Evolutionary conservation across 2,888 invertebrate species (phyloP), one percentile per base, ranked within the genome.

Genomic region (Chaetogeoica ovagalla): DNA sequence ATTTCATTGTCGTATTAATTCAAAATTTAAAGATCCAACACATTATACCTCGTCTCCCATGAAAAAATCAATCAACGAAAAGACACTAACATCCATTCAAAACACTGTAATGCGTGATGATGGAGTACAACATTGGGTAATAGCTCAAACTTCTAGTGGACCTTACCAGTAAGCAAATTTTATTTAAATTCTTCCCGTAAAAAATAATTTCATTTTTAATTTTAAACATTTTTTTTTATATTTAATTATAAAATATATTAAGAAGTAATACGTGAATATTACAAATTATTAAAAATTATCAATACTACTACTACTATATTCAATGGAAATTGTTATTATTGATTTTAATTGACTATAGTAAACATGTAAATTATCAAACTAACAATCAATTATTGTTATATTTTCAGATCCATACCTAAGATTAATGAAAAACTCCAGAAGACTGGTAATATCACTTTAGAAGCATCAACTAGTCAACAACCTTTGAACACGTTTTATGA

Each of bases 151-250:
- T 23, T n/a, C 63, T 2, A 21, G 65, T 55, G 71, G 71, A 43
- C 43, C 19, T 39, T 63, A n/a, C 3, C 79, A 79, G 79, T 79
- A 65, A 79, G 79, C 70, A 7, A 39, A 1, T n/a, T 21, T 70
- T n/a, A 39, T 15, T 71, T 21, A 43, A 39, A 39, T 70, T 5
- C 17, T 70, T 5, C 17, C 23, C 9, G n/a, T 19, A n/a, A 13
- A 0, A 59, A 4, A 59, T n/a, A 9, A 23, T 23, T 23, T 23
- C 9, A 43, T n/a, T 43, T 43, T 1, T 9, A 65, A 37, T 6
- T 13, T n/a, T 5, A 39, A 39, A 43, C 43, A 9, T 43, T 43
- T 48, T 48, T 48, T 48, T 13, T 48, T 48, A 3, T 11, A 11
- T 48, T 48, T 13, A 13, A 48, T 3, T 48, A 13, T 48, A 48